A percentile compares a stretch with the other conserved stretches of the same genome.
These are phyloP conservation scores for Drosophila athabasca DNA, from an alignment of 1,140 invertebrate species.

Conservation along the genomic window DNA sequence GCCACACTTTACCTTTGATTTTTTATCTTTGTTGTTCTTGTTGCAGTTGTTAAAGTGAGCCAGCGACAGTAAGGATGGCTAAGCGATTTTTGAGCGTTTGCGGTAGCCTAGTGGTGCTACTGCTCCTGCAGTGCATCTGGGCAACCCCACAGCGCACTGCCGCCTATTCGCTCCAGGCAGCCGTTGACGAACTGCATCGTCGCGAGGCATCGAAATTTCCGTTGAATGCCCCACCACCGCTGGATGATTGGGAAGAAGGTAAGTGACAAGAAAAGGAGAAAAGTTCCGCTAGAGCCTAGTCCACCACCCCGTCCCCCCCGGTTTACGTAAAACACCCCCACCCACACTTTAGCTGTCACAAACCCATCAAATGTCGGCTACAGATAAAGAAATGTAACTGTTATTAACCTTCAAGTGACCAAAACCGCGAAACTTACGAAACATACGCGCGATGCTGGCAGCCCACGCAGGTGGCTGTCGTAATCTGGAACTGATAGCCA, in stretches of 20 bases:
- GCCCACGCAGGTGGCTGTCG: constrained; percentile 28
- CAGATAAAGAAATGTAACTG: no score
- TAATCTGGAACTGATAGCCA: constrained; percentile 44
- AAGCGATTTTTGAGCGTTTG: constrained; percentile 26
- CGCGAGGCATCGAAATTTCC: constrained; percentile 80
- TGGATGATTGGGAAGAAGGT: constrained; percentile 82
- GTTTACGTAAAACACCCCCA: no score
- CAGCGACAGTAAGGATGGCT: constrained; percentile 29
- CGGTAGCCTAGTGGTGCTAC: constrained; percentile 8
- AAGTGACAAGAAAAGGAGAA: constrained; percentile 34
- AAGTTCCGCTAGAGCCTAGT: not conserved
- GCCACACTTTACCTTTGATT: not conserved
- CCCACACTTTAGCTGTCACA: no score
- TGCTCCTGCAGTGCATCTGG: constrained; percentile 36
- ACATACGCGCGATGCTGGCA: not conserved
- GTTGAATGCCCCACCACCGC: constrained; percentile 66
- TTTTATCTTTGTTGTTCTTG: not conserved
- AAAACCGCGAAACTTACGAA: constrained; percentile 1
- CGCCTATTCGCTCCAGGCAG: constrained; percentile 77
- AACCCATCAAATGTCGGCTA: no score
- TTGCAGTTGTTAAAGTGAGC: constrained; percentile 4
- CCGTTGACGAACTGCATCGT: constrained; percentile 79
- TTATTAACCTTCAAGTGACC: not conserved
- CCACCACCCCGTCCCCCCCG: no score
- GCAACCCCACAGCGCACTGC: constrained; percentile 64